Percentiles rank a stretch among this genome's conserved stretches.
Conservation (phyloP, 2,113 vertebrate genomes). For the Forbesichthys agassizii region DNA sequence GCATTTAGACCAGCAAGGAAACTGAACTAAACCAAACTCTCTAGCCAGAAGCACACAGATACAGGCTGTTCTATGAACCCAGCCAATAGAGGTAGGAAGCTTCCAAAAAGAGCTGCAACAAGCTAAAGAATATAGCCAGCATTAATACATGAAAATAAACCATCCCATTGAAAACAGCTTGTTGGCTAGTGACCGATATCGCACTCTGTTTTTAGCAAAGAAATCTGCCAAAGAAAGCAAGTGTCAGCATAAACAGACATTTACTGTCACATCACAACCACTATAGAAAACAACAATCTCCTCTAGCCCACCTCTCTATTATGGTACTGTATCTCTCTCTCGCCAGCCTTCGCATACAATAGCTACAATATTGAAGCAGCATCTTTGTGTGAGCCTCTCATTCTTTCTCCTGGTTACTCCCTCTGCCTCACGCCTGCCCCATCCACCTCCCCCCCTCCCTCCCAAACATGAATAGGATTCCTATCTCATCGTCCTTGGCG, state of each 20-base stretch:
- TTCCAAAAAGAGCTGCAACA: not conserved
- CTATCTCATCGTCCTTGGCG: conserved; percentile 4
- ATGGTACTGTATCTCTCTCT: too few relatives aligned
- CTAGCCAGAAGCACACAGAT: not conserved
- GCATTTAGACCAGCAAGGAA: conserved; percentile 4
- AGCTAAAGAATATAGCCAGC: not conserved
- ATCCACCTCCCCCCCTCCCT: not conserved
- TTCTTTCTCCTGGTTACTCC: too few relatives aligned
- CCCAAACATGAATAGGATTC: not conserved
- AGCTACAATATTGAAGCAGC: too few relatives aligned
- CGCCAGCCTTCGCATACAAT: too few relatives aligned
- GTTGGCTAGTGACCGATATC: too few relatives aligned
- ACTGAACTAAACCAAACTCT: not conserved
- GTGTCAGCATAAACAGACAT: too few relatives aligned
- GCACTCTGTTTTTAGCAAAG: too few relatives aligned
- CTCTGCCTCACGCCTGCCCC: not conserved
- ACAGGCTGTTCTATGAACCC: not conserved
- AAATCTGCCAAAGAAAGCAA: too few relatives aligned
- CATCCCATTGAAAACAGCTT: not conserved
- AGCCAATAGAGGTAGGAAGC: not conserved
- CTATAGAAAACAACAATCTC: too few relatives aligned
- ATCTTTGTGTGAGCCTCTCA: too few relatives aligned
- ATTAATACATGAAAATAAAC: not conserved
- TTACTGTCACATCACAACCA: too few relatives aligned
- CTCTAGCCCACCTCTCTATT: too few relatives aligned